Base-by-base conservation (phyloP, 2,888 invertebrate genomes). In the Idaea biselata region DNA sequence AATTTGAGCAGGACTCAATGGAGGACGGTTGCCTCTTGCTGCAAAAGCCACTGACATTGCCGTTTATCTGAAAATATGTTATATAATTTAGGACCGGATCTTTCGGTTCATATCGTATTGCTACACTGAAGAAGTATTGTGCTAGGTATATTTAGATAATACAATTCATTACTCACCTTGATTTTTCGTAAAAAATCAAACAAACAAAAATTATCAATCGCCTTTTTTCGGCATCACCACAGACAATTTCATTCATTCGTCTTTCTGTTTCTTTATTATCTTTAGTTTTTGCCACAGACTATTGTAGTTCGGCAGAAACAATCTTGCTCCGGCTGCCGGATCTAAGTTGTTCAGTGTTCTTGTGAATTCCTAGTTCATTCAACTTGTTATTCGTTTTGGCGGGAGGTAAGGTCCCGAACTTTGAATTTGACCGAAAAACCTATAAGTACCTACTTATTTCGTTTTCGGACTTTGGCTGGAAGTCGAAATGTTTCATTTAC, bases 1-100 rank as follows among this genome's bases (percentile, higher is more conserved):
- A 77, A 98, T 97, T 88, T 97, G 97, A 59, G 96, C 95, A 66
- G 97, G 95, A 84, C 94, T 97, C 56, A 97, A 95, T 60, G 97
- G 96, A 66, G 95, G 94, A 67, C 95, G 94, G 81, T 94, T 94
- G 63, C 95, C 95, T 80, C 95, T 94, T 80, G 95, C 95, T 64
- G 95, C 95, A 85, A 96, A 96, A 65, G 95, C 94, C 75, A 96
- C 94, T 58, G 96, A 96, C 96, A 96, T 96, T 64, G 32, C 56
- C 63, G 44, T 44, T 44, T 44, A 44, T 44, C 67, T 70, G 25
- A 63, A 61, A 18, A 55, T 53, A 64, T 16, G 58, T 62, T 44
- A 14, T 8, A 44, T 33, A 44, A 44, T 14, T 44, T 4, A 32
- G 11, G 7, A 8, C 32, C 6, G 11, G 11, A 11, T 32, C 6